Evolutionary conservation across 2,113 vertebrate genomes (phyloP).

Genomic region (Gobio gobio): DNA sequence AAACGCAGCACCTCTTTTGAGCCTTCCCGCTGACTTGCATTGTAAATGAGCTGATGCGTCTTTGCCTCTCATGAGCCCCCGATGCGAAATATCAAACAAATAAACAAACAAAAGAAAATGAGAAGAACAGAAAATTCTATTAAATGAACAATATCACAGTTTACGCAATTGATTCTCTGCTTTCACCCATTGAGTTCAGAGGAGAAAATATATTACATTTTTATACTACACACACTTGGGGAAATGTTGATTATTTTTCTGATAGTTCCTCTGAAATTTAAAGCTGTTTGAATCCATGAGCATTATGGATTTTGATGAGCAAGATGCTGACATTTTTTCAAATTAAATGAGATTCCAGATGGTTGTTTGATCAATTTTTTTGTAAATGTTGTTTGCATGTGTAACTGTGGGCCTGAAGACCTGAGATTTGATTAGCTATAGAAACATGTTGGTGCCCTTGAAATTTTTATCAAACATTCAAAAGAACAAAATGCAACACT

Average conservation of each 20-base stretch:
- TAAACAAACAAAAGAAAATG: constrained; percentile 1
- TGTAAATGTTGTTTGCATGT: neutral
- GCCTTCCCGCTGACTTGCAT: neutral
- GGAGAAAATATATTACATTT: neutral
- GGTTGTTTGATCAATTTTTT: neutral
- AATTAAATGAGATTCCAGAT: neutral
- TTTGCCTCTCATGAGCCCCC: neutral
- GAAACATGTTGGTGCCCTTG: neutral
- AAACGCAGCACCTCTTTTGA: constrained; percentile 12
- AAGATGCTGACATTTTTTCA: neutral
- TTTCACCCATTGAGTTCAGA: neutral
- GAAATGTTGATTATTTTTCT: neutral
- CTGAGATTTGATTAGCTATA: neutral
- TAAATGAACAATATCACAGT: neutral
- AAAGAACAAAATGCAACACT: neutral
- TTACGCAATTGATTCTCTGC: neutral
- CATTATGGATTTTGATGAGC: constrained; percentile 19
- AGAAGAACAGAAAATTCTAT: neutral
- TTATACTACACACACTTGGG: neutral
- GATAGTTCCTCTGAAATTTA: neutral
- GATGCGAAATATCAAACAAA: neutral
- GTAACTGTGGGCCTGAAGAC: neutral
- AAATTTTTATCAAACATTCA: neutral
- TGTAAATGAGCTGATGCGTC: neutral
- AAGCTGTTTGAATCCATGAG: neutral